Conservation (phyloP, 2,113 vertebrate genomes). For the Neolamprologus hecqui region DNA sequence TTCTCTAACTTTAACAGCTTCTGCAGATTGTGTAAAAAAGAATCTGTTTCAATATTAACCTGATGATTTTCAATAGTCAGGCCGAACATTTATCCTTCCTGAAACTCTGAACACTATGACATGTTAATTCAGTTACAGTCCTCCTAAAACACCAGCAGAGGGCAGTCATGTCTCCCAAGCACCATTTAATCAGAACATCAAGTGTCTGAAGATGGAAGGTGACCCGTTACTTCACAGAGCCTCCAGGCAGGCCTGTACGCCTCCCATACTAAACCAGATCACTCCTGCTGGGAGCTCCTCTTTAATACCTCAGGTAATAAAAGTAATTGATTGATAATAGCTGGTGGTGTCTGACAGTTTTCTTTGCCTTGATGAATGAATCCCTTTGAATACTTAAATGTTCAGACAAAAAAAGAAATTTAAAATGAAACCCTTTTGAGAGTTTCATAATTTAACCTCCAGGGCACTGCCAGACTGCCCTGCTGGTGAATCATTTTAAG, state of each 20-base stretch:
- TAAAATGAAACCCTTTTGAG: not conserved
- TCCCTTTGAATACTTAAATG: not conserved
- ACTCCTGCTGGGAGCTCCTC: not conserved
- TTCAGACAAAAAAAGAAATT: rapidly evolving
- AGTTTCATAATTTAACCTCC: rapidly evolving
- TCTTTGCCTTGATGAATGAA: not conserved
- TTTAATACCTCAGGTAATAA: not conserved
- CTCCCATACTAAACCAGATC: not conserved
- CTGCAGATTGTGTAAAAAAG: not conserved
- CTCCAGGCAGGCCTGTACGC: not conserved
- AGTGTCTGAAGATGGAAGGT: not conserved
- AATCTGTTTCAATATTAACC: not conserved
- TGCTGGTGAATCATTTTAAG: not conserved
- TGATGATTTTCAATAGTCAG: not conserved
- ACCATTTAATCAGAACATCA: not conserved
- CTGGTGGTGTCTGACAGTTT: not conserved
- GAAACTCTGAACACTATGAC: not conserved
- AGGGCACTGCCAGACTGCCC: rapidly evolving
- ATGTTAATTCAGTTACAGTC: not conserved
- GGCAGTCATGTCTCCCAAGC: not conserved
- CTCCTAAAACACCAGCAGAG: not conserved
- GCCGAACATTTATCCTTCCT: not conserved
- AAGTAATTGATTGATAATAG: not conserved
- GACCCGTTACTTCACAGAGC: not conserved
- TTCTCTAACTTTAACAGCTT: not conserved